Evolutionary conservation across 1,140 invertebrate genomes (phyloP).

Genomic region (Sitophilus oryzae): DNA sequence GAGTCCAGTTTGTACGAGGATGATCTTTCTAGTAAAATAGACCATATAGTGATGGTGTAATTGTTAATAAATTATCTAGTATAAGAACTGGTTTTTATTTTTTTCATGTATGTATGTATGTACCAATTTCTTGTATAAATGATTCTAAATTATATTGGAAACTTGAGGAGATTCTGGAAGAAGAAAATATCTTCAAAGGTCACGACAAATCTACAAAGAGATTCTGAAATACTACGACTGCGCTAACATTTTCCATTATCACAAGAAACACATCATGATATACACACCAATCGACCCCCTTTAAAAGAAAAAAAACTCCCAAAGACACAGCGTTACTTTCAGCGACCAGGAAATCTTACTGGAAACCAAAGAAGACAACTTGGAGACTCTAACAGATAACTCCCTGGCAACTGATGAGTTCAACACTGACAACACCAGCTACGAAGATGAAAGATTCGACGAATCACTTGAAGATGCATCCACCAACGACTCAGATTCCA

Average conservation of each 20-base stretch:
- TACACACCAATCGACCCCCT: neutral
- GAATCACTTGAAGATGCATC: neutral
- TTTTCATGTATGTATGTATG: no score
- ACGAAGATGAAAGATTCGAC: neutral
- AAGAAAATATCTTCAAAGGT: conserved; percentile 57
- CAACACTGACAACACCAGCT: neutral
- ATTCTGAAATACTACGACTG: conserved; percentile 36
- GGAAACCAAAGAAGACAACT: neutral
- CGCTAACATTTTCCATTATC: conserved; percentile 26
- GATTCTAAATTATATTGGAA: no score
- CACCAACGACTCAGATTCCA: neutral
- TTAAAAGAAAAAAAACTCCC: neutral
- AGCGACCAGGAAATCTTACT: neutral
- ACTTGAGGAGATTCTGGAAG: conserved; percentile 87
- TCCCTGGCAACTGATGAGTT: no score
- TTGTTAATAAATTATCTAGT: neutral
- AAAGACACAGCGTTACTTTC: neutral
- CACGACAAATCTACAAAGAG: conserved; percentile 27
- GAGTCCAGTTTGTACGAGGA: neutral
- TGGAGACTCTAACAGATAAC: neutral
- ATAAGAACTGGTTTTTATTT: no score
- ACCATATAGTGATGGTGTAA: neutral
- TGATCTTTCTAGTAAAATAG: neutral
- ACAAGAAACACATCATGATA: conserved; percentile 17
- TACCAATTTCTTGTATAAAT: no score